Conservation (phyloP, 1,140 invertebrate species). For the Reticulitermes speratus region DNA sequence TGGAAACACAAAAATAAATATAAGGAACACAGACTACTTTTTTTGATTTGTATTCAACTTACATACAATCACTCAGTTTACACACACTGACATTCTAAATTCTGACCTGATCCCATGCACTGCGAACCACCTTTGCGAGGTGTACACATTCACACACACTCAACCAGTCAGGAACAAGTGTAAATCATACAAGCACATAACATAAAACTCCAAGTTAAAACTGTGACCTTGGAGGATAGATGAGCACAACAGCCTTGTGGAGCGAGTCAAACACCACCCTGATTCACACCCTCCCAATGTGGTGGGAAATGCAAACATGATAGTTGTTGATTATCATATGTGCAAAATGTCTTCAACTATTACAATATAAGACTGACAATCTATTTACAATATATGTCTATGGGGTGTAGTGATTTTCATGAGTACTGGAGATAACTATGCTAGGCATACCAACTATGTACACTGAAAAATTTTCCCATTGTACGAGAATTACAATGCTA, state of each 20-base stretch:
- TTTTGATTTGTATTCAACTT: constrained; percentile 30
- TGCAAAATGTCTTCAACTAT: constrained; percentile 33
- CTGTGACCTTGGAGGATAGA: constrained; percentile 30
- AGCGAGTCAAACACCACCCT: background rate
- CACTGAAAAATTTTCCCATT: constrained; percentile 26
- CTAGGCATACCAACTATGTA: constrained; percentile 31
- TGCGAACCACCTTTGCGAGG: constrained; percentile 9
- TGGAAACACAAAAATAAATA: constrained; percentile 25
- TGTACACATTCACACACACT: background rate
- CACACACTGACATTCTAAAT: constrained; percentile 7
- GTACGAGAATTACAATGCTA: constrained; percentile 18
- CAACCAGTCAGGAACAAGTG: constrained; percentile 27
- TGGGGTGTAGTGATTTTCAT: constrained; percentile 30
- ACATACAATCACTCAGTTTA: constrained; percentile 14
- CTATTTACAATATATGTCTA: constrained; percentile 34
- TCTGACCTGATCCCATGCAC: background rate
- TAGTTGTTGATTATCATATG: constrained; percentile 16
- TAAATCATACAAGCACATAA: constrained; percentile 29
- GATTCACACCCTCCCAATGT: background rate
- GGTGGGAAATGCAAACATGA: background rate
- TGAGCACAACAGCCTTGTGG: constrained; percentile 26
- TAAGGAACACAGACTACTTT: constrained; percentile 19
- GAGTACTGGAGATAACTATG: constrained; percentile 30
- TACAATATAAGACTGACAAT: constrained; percentile 34
- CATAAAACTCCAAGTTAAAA: constrained; percentile 21